phyloP scores from a whole-genome alignment of 2,797 vertebrate genomes.

The Leuciscus waleckii region DNA sequence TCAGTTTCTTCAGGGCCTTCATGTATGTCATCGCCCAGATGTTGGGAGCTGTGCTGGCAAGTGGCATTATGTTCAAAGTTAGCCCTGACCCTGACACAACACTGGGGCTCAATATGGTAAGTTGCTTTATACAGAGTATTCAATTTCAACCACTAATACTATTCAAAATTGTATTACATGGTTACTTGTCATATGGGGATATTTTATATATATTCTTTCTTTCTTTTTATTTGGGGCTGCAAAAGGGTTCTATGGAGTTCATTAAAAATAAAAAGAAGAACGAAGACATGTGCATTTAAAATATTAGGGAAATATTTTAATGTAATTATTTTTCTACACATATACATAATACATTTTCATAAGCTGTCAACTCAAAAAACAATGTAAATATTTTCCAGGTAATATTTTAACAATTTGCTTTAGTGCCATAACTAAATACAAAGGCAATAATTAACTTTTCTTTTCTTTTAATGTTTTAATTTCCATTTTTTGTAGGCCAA shows the following conservation, averaged over 20 bases:
- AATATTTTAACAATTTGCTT: neutral
- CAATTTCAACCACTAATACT: neutral
- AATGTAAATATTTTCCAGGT: neutral
- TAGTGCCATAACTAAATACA: neutral
- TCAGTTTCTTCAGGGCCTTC: slow-evolving; percentile 80
- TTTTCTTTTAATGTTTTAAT: neutral
- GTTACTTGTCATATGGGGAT: neutral
- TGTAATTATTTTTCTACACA: neutral
- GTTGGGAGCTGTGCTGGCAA: slow-evolving; percentile 80
- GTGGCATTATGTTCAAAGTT: slow-evolving; percentile 80
- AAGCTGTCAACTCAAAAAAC: neutral
- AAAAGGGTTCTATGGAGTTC: neutral
- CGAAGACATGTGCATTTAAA: neutral
- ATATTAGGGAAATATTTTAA: neutral
- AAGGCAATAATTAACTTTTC: neutral
- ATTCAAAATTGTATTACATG: neutral
- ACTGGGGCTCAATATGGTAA: slow-evolving; percentile 71
- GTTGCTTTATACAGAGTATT: slow-evolving; percentile 9
- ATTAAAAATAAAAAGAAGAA: neutral
- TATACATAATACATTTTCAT: neutral
- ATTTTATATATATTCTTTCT: neutral
- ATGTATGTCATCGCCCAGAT: slow-evolving; percentile 85
- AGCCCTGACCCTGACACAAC: slow-evolving; percentile 72
- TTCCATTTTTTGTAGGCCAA: neutral
- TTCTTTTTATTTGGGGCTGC: neutral